These are phyloP conservation scores for Lepidochitona cinerea DNA, from an alignment of 2,888 invertebrate species.

Conservation along the genomic window DNA sequence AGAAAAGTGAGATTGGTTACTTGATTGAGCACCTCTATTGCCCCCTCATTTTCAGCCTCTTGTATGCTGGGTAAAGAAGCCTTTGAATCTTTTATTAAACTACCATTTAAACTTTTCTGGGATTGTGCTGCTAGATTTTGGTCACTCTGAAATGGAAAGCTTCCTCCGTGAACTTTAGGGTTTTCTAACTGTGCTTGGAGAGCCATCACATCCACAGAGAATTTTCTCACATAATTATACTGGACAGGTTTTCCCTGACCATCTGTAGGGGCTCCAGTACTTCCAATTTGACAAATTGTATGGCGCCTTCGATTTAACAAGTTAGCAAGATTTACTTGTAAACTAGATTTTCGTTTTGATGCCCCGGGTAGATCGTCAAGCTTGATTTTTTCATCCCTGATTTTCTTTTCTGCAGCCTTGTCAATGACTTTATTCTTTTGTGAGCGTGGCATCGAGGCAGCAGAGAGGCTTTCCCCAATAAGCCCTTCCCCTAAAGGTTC, in stretches of 20 bases:
- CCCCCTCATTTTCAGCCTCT: not conserved
- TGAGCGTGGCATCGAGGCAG: not conserved
- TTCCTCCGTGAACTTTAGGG: constrained; percentile 58
- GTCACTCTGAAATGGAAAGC: constrained; percentile 11
- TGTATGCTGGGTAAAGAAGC: constrained; percentile 4
- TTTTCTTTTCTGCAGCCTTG: not conserved
- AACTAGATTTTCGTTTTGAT: not conserved
- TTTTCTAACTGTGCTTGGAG: constrained; percentile 68
- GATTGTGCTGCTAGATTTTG: not conserved
- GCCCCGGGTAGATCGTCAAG: not conserved
- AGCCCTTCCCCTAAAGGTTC: not conserved
- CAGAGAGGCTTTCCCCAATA: not conserved
- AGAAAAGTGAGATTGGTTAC: not conserved
- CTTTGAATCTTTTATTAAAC: not conserved
- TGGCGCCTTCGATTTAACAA: constrained; percentile 57
- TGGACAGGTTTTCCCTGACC: constrained; percentile 49
- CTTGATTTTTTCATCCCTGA: not conserved
- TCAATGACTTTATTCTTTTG: not conserved
- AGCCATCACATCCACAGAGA: constrained; percentile 68
- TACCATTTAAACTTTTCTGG: constrained; percentile 6
- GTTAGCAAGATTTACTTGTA: constrained; percentile 18
- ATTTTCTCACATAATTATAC: constrained; percentile 68
- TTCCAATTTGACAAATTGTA: constrained; percentile 61
- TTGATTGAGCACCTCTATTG: not conserved
- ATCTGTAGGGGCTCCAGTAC: constrained; percentile 40